Evolutionary conservation across 2,888 invertebrate genomes (phyloP), one percentile per base, ranked within the genome.

Genomic region (Electrophaes corylata): DNA sequence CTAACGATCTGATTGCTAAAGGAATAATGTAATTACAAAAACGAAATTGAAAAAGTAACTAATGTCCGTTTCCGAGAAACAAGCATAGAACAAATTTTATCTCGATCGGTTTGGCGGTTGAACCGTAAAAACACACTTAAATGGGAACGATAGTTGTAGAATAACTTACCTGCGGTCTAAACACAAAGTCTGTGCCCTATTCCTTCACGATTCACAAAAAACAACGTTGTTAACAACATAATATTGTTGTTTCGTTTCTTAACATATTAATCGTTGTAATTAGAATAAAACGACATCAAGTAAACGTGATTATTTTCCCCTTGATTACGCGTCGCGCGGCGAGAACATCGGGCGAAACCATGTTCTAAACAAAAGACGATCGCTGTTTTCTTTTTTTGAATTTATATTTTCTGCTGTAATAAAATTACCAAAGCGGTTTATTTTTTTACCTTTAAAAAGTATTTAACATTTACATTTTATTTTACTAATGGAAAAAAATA

Each of bases 341-440:
- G 11, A 50, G 2, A 20, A 18, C 6, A 37, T 39, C 14, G 40
- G 5, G 8, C 10, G 6, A 31, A 10, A 18, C n/a, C 26, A 14
- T 3, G 8, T 43, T 26, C 26, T 2, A 31, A 45, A 45, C 31
- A 45, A 45, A 45, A 31, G 19, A 45, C 45, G 45, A 31, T n/a
- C n/a, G 1, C n/a, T 4, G 18, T 31, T n/a, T 45, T 33, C 29
- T 18, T 18, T 45, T 45, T 45, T 45, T 45, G 12, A 45, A 45
- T 19, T 45, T 19, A n/a, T 11, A 29, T 14, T 10, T 20, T n/a
- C 0, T 4, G 14, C 26, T 26, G 1, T 6, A 4, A 11, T 40
- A 20, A 40, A 19, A 19, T 3, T 4, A n/a, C 2, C 11, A 12
- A 23, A 41, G 12, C 20, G 11, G 41, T 41, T 41, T 20, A 12